These are phyloP conservation scores for Bombus vancouverensis DNA, from an alignment of 1,140 invertebrate genomes.

Conservation along the genomic window DNA sequence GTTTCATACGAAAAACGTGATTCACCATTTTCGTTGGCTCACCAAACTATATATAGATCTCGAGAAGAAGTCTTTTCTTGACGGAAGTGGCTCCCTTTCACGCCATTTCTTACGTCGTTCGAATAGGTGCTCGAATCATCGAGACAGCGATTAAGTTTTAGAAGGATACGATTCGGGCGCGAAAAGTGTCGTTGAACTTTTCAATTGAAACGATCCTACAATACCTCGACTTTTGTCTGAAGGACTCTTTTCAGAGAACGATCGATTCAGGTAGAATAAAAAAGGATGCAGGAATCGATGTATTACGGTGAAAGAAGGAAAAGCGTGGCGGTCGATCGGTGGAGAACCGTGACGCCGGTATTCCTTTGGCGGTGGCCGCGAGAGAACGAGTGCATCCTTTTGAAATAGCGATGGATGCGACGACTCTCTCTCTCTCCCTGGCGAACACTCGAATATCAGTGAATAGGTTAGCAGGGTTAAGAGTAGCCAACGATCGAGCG, in stretches of 20 bases:
- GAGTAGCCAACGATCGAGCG: not conserved
- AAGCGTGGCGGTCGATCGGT: not conserved
- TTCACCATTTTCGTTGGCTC: not conserved
- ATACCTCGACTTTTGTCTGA: not conserved
- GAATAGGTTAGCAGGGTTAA: not conserved
- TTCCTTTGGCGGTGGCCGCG: too few relatives aligned
- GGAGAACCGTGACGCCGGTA: not conserved
- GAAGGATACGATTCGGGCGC: slow-evolving; percentile 11
- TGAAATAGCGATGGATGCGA: not conserved
- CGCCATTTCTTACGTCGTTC: not conserved
- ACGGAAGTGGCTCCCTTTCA: not conserved
- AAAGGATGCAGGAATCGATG: not conserved
- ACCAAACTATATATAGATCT: slow-evolving; percentile 9
- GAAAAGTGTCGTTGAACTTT: not conserved
- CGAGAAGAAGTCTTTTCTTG: not conserved
- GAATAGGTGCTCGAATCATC: not conserved
- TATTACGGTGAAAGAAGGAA: not conserved
- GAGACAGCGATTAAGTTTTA: not conserved
- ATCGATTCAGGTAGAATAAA: not conserved
- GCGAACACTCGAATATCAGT: not conserved
- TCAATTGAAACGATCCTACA: too few relatives aligned
- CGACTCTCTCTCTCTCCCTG: not conserved
- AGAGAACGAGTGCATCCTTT: not conserved
- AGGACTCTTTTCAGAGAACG: not conserved
- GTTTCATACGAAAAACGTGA: too few relatives aligned